phyloP scores from a whole-genome alignment of 2,113 vertebrate species.

The Drymodes brunneopygia region DNA sequence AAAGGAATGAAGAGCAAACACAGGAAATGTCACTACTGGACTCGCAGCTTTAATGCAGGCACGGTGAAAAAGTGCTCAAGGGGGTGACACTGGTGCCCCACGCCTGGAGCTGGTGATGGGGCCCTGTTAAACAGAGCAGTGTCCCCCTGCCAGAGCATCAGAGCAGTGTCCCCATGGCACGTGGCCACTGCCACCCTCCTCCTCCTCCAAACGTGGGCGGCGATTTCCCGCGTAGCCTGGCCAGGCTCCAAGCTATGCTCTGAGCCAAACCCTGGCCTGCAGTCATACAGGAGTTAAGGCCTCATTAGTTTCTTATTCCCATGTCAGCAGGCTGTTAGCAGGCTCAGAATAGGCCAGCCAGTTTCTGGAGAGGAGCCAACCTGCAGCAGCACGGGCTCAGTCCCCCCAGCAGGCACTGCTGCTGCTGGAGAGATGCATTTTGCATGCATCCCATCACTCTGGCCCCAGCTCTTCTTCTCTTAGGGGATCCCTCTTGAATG shows the following conservation, averaged over 20 bases:
- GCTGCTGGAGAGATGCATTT: background rate
- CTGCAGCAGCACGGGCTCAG: background rate
- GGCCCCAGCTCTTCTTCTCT: background rate
- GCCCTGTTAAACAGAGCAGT: rapidly evolving
- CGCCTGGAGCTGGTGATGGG: rapidly evolving
- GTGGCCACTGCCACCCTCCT: background rate
- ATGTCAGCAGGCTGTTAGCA: constrained; percentile 52
- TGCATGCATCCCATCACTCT: background rate
- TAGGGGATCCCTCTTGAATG: background rate
- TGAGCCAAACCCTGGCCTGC: constrained; percentile 20
- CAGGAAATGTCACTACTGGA: background rate
- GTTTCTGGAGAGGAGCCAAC: constrained; percentile 12
- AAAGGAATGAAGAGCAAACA: background rate
- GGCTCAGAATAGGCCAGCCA: background rate
- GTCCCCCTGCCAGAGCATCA: rapidly evolving
- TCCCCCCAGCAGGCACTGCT: background rate
- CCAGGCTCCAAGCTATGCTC: background rate
- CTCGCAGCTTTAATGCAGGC: background rate
- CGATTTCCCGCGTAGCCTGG: background rate
- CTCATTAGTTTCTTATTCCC: constrained; percentile 59
- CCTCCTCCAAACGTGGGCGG: background rate
- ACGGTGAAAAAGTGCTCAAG: background rate
- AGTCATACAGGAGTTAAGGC: constrained; percentile 47
- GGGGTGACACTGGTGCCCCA: background rate
- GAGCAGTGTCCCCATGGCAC: background rate